phyloP scores from a whole-genome alignment of 1,140 invertebrate genomes.

The Telenomus remus region DNA sequence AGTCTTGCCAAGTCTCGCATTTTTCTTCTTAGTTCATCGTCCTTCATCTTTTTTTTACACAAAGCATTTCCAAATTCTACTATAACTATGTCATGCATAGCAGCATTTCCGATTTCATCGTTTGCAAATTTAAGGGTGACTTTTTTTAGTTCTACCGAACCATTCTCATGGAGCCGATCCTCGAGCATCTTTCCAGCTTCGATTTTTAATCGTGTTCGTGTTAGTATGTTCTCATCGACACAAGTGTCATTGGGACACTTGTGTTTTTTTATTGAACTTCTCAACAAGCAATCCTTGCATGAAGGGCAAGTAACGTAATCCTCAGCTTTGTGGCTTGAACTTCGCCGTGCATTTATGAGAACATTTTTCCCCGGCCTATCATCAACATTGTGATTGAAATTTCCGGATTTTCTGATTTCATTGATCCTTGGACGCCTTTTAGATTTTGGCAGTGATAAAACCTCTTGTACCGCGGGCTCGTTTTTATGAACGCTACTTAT shows the following conservation, averaged over 20 bases:
- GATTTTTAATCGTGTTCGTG: conserved; percentile 10
- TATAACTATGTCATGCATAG: conserved; percentile 2
- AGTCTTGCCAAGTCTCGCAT: not conserved
- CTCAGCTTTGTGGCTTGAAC: not conserved
- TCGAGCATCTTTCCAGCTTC: conserved; percentile 20
- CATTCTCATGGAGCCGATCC: conserved; percentile 1
- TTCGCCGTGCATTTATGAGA: conserved; percentile 1
- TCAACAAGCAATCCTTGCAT: conserved; percentile 14
- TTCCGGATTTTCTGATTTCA: conserved; percentile 16
- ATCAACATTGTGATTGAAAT: conserved; percentile 28
- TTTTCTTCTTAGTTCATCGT: not conserved
- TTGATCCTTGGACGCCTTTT: conserved; percentile 4
- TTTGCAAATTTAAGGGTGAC: not conserved
- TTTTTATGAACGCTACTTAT: conserved; percentile 11
- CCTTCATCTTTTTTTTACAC: not conserved
- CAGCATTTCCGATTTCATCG: conserved; percentile 1
- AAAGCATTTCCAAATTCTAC: not conserved
- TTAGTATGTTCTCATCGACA: not conserved
- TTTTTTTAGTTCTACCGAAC: conserved; percentile 2
- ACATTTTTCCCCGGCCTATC: not conserved
- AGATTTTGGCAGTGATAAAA: not conserved
- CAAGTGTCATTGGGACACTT: conserved; percentile 12
- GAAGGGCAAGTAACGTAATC: conserved; percentile 5
- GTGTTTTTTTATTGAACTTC: conserved; percentile 22
- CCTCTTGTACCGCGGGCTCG: not conserved